Evolutionary conservation across 2,113 vertebrate genomes (phyloP).

Genomic region (Garra rufa): DNA sequence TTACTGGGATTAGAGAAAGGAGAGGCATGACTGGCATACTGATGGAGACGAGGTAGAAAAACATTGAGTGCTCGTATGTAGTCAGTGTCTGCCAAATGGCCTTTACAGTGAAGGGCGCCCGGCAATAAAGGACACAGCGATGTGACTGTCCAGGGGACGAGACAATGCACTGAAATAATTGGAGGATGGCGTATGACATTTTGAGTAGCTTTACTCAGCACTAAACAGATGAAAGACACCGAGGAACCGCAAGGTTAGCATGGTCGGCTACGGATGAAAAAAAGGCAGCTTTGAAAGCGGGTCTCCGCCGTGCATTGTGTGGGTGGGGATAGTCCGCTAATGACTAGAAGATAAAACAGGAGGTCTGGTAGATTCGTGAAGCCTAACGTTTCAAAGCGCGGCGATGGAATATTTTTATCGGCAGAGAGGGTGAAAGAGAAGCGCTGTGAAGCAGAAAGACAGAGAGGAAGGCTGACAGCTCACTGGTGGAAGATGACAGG

Average conservation of each 20-base stretch:
- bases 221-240: slow-evolving; percentile 60
- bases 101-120: slow-evolving; percentile 48
- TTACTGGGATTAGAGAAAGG: slow-evolving; percentile 32
- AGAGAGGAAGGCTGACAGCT: slow-evolving; percentile 76
- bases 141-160: slow-evolving; percentile 41
- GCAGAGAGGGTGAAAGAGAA: slow-evolving; percentile 66
- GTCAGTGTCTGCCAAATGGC: slow-evolving; percentile 44
- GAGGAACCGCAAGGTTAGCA: slow-evolving; percentile 43
- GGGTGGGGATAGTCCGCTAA: slow-evolving; percentile 73
- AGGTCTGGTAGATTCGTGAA: slow-evolving; percentile 66
- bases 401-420: slow-evolving; percentile 73
- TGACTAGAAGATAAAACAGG: slow-evolving; percentile 65
- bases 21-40: slow-evolving; percentile 11
- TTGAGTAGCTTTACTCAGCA: slow-evolving; percentile 62
- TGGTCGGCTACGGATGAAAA: slow-evolving; percentile 24
- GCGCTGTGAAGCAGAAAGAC: slow-evolving; percentile 51
- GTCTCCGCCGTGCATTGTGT: slow-evolving; percentile 59
- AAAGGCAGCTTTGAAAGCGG: slow-evolving; percentile 53
- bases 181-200: slow-evolving; percentile 64
- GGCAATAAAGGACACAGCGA: slow-evolving; percentile 28
- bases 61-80: slow-evolving; percentile 23
- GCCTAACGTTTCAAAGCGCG: slow-evolving; percentile 59
- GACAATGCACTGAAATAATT: slow-evolving; percentile 60
- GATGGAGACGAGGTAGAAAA: slow-evolving; percentile 22
- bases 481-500: slow-evolving; percentile 73